Percentiles rank a stretch among this genome's conserved stretches.
Conservation (phyloP, 2,113 vertebrate species). For the Callorhinus ursinus region DNA sequence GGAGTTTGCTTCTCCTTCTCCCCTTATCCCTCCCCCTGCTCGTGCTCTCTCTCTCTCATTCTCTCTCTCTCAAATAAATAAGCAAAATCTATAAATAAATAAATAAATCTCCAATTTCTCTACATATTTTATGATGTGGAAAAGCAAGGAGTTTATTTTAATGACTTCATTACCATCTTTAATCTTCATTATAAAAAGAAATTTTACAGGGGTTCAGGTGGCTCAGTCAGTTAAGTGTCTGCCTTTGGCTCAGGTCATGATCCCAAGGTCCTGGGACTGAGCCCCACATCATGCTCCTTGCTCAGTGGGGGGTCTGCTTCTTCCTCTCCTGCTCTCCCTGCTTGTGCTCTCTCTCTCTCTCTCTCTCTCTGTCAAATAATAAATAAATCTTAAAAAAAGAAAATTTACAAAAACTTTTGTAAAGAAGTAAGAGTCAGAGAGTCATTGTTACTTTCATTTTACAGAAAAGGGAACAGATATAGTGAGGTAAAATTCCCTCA, state of each 20-base stretch:
- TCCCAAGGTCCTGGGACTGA: too few relatives aligned
- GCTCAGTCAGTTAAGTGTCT: too few relatives aligned
- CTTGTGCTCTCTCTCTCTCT: too few relatives aligned
- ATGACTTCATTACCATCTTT: not conserved
- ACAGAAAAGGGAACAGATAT: not conserved
- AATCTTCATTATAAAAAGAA: not conserved
- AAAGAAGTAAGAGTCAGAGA: not conserved
- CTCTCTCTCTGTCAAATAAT: too few relatives aligned
- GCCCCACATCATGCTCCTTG: too few relatives aligned
- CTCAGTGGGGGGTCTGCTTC: too few relatives aligned
- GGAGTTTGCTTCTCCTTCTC: not conserved
- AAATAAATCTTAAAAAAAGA: not conserved
- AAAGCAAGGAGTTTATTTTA: not conserved
- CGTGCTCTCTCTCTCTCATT: not conserved
- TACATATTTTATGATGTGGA: not conserved
- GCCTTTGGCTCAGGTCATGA: too few relatives aligned
- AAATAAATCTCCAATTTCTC: not conserved
- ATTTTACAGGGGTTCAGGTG: not conserved
- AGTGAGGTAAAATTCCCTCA: not conserved
- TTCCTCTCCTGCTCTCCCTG: too few relatives aligned
- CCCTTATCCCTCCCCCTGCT: not conserved
- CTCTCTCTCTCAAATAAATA: not conserved
- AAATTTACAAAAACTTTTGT: not conserved
- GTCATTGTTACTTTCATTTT: not conserved
- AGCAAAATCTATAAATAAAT: not conserved